Conservation (phyloP, 2,888 invertebrate genomes). For the Cordilura impudica region DNA sequence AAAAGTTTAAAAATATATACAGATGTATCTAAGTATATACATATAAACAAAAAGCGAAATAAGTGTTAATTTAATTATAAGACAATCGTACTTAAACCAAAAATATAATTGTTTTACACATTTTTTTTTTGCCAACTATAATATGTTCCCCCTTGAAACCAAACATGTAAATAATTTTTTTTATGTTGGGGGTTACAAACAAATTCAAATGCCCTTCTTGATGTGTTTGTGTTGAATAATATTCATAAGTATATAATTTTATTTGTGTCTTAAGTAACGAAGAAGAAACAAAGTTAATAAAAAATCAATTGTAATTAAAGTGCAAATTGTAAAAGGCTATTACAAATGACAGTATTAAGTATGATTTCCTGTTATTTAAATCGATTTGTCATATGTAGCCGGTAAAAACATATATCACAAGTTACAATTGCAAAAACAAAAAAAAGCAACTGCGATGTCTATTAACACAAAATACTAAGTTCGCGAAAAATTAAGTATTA, state of each 20-base stretch:
- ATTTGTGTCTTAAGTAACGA: not conserved
- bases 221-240: not conserved
- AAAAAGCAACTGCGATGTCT: too few species aligned
- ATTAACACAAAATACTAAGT: too few species aligned
- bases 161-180: not conserved
- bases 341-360: not conserved
- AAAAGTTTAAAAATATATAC: not conserved
- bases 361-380: not conserved
- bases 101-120: conserved; percentile 2
- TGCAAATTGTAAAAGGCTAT: conserved; percentile 21
- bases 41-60: not conserved
- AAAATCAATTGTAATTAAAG: conserved; percentile 40
- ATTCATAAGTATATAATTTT: conserved; percentile 11
- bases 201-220: not conserved
- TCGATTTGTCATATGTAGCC: not conserved
- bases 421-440: too few species aligned
- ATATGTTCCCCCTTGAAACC: not conserved
- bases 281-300: not conserved
- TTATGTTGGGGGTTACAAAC: not conserved
- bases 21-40: too few species aligned
- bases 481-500: too few species aligned
- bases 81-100: not conserved
- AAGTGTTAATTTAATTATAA: not conserved
- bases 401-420: not conserved
- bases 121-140: not conserved